Evolutionary conservation across 2,888 invertebrate genomes (phyloP).

Genomic region (Parochlus steinenii): DNA sequence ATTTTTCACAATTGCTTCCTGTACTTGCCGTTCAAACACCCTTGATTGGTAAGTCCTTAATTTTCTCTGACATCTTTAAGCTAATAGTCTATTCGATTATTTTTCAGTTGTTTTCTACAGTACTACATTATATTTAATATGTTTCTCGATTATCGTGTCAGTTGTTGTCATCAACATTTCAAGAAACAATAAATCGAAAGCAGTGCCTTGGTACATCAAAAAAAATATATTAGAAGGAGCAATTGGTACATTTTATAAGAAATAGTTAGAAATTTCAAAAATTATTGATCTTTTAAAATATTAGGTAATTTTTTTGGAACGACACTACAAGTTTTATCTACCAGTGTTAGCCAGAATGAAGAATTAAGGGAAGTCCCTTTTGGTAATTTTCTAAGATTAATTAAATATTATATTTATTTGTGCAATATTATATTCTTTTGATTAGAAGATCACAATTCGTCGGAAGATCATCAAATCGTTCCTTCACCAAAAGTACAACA

Average conservation of each 20-base stretch:
- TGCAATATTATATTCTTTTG: no score
- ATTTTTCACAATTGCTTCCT: constrained; percentile 39
- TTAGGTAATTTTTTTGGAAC: no score
- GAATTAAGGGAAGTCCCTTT: constrained; percentile 13
- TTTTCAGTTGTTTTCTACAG: constrained; percentile 39
- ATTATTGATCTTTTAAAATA: no score
- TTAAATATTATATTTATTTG: no score
- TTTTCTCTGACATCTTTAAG: background rate
- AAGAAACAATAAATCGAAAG: constrained; percentile 27
- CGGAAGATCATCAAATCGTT: constrained; percentile 28
- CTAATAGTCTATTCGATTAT: constrained; percentile 10
- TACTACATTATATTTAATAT: constrained; percentile 32
- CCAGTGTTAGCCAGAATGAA: constrained; percentile 18
- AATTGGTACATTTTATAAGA: constrained; percentile 14
- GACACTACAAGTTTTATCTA: no score
- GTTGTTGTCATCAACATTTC: constrained; percentile 37
- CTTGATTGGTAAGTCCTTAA: constrained; percentile 25
- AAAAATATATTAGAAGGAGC: constrained; percentile 21
- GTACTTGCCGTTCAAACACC: constrained; percentile 32
- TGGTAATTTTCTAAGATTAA: no score
- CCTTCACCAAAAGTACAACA: constrained; percentile 15
- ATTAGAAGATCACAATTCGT: constrained; percentile 25
- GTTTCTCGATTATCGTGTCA: constrained; percentile 35
- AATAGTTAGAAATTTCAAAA: no score
- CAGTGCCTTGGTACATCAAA: constrained; percentile 30